These are phyloP conservation scores for Leptodirus hochenwartii DNA, from an alignment of 2,888 invertebrate genomes.

Conservation along the genomic window DNA sequence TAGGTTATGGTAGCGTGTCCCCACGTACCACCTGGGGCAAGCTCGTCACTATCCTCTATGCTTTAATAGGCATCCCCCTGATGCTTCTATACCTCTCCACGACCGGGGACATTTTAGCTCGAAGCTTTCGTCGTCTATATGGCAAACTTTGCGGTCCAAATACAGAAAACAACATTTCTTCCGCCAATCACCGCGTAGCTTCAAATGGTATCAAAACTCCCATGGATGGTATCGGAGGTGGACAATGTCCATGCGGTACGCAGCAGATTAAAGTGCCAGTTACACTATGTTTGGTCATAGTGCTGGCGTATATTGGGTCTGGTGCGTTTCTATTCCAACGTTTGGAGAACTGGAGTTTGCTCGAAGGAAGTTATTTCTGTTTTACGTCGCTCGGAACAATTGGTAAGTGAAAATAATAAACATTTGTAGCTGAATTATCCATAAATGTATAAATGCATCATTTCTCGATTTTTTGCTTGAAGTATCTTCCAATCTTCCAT, in stretches of 20 bases:
- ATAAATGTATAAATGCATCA: conserved; percentile 1
- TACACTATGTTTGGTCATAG: conserved; percentile 65
- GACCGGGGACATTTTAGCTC: conserved; percentile 70
- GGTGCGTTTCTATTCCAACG: conserved; percentile 80
- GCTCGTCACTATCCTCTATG: conserved; percentile 67
- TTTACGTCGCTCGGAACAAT: conserved; percentile 40
- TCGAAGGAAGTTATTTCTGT: conserved; percentile 73
- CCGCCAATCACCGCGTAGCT: no score
- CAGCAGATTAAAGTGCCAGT: conserved; percentile 67
- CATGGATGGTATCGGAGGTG: not conserved
- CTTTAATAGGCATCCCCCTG: conserved; percentile 71
- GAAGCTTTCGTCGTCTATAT: conserved; percentile 55
- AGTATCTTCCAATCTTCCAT: not conserved
- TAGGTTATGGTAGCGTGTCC: conserved; percentile 73
- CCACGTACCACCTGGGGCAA: conserved; percentile 67
- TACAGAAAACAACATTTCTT: no score
- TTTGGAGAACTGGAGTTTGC: conserved; percentile 79
- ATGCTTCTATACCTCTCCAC: conserved; percentile 78
- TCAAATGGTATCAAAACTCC: no score
- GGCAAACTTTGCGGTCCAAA: conserved; percentile 34
- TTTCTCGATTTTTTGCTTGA: no score
- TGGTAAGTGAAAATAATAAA: conserved; percentile 8
- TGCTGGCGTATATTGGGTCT: conserved; percentile 71
- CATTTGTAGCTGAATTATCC: not conserved
- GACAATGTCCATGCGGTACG: conserved; percentile 25